Percentiles rank a stretch among this genome's conserved stretches.
Evolutionary conservation across 2,797 vertebrate genomes (phyloP).

Genomic region (Sciurus vulgaris): DNA sequence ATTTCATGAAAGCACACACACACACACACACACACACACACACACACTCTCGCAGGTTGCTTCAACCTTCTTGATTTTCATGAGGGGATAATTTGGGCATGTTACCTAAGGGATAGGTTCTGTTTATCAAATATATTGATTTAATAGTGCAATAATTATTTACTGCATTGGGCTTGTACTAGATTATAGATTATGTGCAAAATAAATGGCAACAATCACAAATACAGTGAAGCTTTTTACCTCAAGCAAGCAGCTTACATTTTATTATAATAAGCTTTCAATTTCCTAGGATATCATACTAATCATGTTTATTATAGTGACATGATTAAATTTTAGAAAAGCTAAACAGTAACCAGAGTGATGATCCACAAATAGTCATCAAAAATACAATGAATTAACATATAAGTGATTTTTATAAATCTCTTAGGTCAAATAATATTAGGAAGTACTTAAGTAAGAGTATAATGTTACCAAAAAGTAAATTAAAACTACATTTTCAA

Average conservation of each 20-base stretch:
- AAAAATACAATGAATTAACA: slow-evolving; percentile 70
- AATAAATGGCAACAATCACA: not conserved
- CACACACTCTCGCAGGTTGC: too few relatives aligned
- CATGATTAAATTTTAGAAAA: slow-evolving; percentile 42
- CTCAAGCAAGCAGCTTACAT: slow-evolving; percentile 12
- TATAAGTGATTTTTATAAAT: slow-evolving; percentile 64
- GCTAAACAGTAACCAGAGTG: slow-evolving; percentile 25
- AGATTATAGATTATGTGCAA: not conserved
- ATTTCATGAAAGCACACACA: not conserved
- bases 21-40: too few relatives aligned
- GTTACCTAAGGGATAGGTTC: not conserved
- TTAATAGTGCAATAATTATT: not conserved
- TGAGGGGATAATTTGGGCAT: not conserved
- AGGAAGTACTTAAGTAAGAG: not conserved
- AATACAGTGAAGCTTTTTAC: not conserved
- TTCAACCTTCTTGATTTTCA: not conserved
- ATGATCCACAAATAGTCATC: slow-evolving; percentile 62
- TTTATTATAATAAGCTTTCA: slow-evolving; percentile 63
- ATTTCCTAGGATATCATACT: slow-evolving; percentile 66
- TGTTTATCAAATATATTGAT: slow-evolving; percentile 19
- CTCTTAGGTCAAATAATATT: slow-evolving; percentile 37
- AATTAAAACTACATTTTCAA: slow-evolving; percentile 53
- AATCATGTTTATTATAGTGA: slow-evolving; percentile 50
- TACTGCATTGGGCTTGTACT: not conserved
- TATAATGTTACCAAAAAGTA: not conserved